A percentile compares a stretch with the other conserved stretches of the same genome.
phyloP scores from a whole-genome alignment of 2,797 vertebrate genomes.

The Trachurus trachurus region DNA sequence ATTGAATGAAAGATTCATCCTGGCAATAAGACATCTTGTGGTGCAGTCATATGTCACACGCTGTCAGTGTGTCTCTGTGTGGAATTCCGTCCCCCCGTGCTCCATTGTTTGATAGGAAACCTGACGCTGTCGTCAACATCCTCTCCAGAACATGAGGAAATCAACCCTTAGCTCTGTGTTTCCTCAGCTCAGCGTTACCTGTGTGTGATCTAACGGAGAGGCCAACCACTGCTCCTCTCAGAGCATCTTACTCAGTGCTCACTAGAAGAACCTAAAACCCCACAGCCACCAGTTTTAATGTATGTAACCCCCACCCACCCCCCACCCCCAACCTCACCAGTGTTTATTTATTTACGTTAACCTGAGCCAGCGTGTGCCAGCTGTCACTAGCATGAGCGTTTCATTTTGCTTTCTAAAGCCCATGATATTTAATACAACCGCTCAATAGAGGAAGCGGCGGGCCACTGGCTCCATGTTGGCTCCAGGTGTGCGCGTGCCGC shows the following conservation, averaged over 20 bases:
- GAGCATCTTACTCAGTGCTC: not conserved
- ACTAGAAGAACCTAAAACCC: conserved; percentile 5
- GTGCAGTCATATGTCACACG: conserved; percentile 11
- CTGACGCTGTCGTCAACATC: conserved; percentile 69
- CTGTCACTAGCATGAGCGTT: conserved; percentile 75
- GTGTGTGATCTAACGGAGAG: conserved; percentile 24
- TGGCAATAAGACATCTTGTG: conserved; percentile 9
- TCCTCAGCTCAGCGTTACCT: conserved; percentile 55
- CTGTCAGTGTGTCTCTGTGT: conserved; percentile 30
- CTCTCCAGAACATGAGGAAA: conserved; percentile 71
- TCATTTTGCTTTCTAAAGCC: conserved; percentile 84
- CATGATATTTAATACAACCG: conserved; percentile 88
- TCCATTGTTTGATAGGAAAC: conserved; percentile 74
- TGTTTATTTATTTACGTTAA: conserved; percentile 85
- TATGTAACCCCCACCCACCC: conserved; percentile 44
- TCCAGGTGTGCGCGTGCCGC: conserved; percentile 30
- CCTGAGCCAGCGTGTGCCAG: conserved; percentile 77
- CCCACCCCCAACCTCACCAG: conserved; percentile 37
- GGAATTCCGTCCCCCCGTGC: conserved; percentile 33
- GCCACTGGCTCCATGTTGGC: conserved; percentile 77
- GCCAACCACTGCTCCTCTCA: not conserved
- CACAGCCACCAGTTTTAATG: conserved; percentile 33
- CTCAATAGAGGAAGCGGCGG: conserved; percentile 47
- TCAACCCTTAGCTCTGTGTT: conserved; percentile 47
- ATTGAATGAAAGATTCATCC: conserved; percentile 45